Percentiles rank a stretch among this genome's conserved stretches.
Evolutionary conservation across 2,797 vertebrate genomes (phyloP).

Genomic region (Oreonectes daqikongensis): DNA sequence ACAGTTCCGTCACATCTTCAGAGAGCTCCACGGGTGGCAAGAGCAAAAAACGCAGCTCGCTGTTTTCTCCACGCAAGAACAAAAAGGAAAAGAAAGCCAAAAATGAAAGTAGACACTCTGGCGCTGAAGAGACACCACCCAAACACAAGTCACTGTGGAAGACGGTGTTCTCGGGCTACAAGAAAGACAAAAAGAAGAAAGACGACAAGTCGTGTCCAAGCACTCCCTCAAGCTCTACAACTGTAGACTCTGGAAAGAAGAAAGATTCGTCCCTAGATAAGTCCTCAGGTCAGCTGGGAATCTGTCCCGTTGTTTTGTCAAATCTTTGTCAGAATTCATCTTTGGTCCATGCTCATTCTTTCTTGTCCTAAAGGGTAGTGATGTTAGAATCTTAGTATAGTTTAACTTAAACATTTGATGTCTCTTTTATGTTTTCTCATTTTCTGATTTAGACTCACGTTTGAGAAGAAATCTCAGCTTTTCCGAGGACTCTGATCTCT

Average conservation of each 20-base stretch:
- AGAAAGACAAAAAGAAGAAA: constrained; percentile 97
- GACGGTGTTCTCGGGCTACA: constrained; percentile 94
- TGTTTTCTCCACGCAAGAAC: constrained; percentile 94
- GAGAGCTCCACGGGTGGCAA: constrained; percentile 86
- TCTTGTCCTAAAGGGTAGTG: background rate
- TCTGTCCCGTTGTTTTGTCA: background rate
- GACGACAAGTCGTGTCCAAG: constrained; percentile 89
- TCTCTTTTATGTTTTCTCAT: constrained; percentile 21
- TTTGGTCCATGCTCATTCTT: background rate
- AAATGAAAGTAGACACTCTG: constrained; percentile 78
- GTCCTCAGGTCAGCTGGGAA: constrained; percentile 78
- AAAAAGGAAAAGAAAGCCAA: constrained; percentile 97
- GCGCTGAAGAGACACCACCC: constrained; percentile 82
- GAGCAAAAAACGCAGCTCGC: constrained; percentile 91
- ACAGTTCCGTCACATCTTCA: constrained; percentile 89
- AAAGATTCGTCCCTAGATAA: constrained; percentile 73
- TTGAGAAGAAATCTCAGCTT: constrained; percentile 89
- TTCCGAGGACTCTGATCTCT: constrained; percentile 97
- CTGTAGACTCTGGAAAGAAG: constrained; percentile 86
- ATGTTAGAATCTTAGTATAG: background rate
- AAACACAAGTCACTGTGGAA: constrained; percentile 97
- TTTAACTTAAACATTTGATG: background rate
- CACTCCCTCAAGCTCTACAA: constrained; percentile 88
- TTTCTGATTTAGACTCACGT: constrained; percentile 78
- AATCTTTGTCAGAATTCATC: background rate